phyloP scores from a whole-genome alignment of 2,113 vertebrate genomes.

The Muscicapa adusta region DNA sequence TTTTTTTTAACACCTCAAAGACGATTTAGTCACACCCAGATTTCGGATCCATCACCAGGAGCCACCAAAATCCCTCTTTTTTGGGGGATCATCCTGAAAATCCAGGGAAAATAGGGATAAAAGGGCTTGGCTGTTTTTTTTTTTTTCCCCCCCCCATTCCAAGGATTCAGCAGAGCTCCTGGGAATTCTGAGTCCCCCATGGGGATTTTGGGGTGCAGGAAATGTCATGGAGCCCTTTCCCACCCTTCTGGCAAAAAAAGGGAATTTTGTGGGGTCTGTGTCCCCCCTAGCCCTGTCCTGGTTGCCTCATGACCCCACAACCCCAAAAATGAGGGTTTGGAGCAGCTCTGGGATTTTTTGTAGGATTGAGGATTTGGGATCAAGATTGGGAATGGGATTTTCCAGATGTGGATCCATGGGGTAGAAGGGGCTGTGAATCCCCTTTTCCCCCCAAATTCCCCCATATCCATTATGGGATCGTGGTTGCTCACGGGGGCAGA shows the following conservation, averaged over 20 bases:
- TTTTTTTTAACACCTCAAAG: background rate
- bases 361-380: background rate
- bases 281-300: background rate
- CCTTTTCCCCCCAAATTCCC: too few relatives aligned
- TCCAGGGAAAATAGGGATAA: background rate
- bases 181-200: too few relatives aligned
- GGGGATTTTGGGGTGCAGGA: too few relatives aligned
- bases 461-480: too few relatives aligned
- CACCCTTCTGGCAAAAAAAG: too few relatives aligned
- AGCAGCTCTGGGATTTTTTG: background rate
- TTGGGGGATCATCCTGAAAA: background rate
- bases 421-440: too few relatives aligned
- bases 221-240: too few relatives aligned
- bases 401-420: too few relatives aligned
- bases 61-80: accelerated
- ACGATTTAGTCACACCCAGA: background rate
- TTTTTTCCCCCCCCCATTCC: too few relatives aligned
- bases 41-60: accelerated
- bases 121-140: too few relatives aligned
- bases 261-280: background rate
- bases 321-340: background rate
- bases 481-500: too few relatives aligned
- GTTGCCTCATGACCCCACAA: accelerated
- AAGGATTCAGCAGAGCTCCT: too few relatives aligned
- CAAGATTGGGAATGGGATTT: background rate